A percentile compares a stretch with the other conserved stretches of the same genome.
Evolutionary conservation across 2,888 invertebrate genomes (phyloP).

Genomic region (Drosophila recens): DNA sequence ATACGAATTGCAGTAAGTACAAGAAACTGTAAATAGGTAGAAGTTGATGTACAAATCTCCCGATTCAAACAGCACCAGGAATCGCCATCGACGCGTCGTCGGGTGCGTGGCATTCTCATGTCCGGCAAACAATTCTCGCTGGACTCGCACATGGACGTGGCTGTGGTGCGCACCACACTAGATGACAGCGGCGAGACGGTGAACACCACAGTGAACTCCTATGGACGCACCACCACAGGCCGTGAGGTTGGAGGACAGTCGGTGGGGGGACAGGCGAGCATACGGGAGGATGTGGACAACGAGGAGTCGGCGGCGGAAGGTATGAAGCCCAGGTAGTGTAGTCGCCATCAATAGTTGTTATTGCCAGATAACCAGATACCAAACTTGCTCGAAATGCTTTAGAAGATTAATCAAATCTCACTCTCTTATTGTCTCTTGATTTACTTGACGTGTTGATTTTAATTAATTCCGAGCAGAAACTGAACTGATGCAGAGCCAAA

Average conservation of each 20-base stretch:
- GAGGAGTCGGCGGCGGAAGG: constrained; percentile 85
- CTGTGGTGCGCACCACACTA: constrained; percentile 88
- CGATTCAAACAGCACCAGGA: constrained; percentile 82
- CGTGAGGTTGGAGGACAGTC: constrained; percentile 2
- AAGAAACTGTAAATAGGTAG: fast-evolving
- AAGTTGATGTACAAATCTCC: too few relatives aligned
- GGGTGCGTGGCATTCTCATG: constrained; percentile 95
- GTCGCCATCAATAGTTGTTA: constrained; percentile 65
- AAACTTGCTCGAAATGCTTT: constrained; percentile 35
- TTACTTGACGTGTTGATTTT: background rate
- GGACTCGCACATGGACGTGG: constrained; percentile 96
- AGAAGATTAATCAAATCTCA: too few relatives aligned
- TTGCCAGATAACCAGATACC: constrained; percentile 50
- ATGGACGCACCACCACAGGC: constrained; percentile 51
- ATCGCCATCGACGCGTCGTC: constrained; percentile 91
- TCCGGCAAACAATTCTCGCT: constrained; percentile 96
- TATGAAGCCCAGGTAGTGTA: constrained; percentile 85
- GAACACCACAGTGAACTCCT: constrained; percentile 53
- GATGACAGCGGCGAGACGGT: constrained; percentile 86
- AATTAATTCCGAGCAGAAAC: constrained; percentile 45
- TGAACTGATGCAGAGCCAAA: constrained; percentile 58
- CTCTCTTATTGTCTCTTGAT: background rate
- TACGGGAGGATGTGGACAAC: constrained; percentile 78
- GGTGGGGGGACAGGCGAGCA: constrained; percentile 52
- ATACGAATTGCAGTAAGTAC: constrained; percentile 84